A percentile compares a stretch with the other conserved stretches of the same genome.
Evolutionary conservation across 2,113 vertebrate genomes (phyloP).

Genomic region (Vanacampus margaritifer): DNA sequence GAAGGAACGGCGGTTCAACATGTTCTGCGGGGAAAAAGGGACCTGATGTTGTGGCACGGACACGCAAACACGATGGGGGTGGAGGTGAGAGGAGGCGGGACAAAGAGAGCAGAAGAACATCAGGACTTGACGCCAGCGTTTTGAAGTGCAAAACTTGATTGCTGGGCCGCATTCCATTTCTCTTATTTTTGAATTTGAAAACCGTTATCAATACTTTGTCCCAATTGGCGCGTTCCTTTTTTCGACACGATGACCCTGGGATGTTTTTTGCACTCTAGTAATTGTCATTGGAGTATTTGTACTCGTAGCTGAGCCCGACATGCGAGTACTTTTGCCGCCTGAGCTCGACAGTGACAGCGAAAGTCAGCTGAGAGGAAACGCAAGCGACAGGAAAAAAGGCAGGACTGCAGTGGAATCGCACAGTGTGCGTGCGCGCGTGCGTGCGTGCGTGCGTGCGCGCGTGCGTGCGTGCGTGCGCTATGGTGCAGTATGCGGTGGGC

Average conservation of each 20-base stretch:
- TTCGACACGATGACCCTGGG: too few species aligned
- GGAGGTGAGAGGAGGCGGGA: background rate
- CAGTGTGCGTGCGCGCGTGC: slow-evolving; percentile 10
- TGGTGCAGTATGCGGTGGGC: slow-evolving; percentile 36
- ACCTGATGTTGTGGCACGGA: slow-evolving; percentile 61
- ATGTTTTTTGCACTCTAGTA: too few species aligned
- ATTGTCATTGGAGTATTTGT: too few species aligned
- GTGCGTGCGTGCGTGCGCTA: slow-evolving; percentile 40
- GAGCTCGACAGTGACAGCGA: slow-evolving; percentile 17
- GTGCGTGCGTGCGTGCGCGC: slow-evolving; percentile 11
- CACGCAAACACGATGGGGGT: slow-evolving; percentile 14
- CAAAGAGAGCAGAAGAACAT: slow-evolving; percentile 39
- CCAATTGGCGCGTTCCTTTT: too few species aligned
- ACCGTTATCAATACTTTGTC: too few species aligned
- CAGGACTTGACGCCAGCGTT: too few species aligned
- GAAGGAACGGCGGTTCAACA: slow-evolving; percentile 95
- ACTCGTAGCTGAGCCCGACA: too few species aligned
- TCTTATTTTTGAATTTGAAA: too few species aligned
- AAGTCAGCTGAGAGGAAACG: slow-evolving; percentile 4
- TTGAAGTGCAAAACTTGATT: too few species aligned
- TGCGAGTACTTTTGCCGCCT: background rate
- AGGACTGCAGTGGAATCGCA: slow-evolving; percentile 61
- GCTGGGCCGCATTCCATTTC: too few species aligned
- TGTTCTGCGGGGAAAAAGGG: slow-evolving; percentile 87
- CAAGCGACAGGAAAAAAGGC: slow-evolving; percentile 40